Evolutionary conservation across 2,113 vertebrate genomes (phyloP).

Genomic region (Rhinopomastus cyanomelas): DNA sequence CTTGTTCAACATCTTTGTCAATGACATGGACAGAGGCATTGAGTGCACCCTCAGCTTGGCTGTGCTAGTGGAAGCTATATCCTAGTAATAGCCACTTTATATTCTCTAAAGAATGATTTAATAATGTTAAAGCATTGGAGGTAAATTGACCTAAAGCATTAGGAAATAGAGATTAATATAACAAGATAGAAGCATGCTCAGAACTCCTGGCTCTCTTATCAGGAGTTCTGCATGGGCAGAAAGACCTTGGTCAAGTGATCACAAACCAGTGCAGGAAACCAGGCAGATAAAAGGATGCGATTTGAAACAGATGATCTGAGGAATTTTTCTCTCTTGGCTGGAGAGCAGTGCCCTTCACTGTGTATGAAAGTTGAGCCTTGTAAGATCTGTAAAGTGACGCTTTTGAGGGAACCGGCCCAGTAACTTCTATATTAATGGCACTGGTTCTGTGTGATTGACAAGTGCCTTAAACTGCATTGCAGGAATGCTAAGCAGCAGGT

Average conservation of each 20-base stretch:
- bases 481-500: not conserved
- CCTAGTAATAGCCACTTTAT: not conserved
- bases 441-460: not conserved
- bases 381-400: not conserved
- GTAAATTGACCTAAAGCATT: not conserved
- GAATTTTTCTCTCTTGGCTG: not conserved
- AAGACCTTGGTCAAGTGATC: not conserved
- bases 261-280: not conserved
- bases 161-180: not conserved
- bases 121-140: not conserved
- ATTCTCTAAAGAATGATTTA: not conserved
- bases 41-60: not conserved
- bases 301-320: not conserved
- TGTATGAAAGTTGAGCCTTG: not conserved
- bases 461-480: not conserved
- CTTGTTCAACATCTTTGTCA: too few relatives aligned
- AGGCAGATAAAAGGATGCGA: not conserved
- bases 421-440: not conserved
- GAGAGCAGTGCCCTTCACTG: not conserved
- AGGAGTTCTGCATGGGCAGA: not conserved
- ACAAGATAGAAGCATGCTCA: not conserved
- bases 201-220: not conserved
- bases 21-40: too few relatives aligned
- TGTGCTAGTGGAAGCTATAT: not conserved
- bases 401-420: not conserved